Conservation (phyloP, 2,888 invertebrate species). For the Halictus quadricinctus region DNA sequence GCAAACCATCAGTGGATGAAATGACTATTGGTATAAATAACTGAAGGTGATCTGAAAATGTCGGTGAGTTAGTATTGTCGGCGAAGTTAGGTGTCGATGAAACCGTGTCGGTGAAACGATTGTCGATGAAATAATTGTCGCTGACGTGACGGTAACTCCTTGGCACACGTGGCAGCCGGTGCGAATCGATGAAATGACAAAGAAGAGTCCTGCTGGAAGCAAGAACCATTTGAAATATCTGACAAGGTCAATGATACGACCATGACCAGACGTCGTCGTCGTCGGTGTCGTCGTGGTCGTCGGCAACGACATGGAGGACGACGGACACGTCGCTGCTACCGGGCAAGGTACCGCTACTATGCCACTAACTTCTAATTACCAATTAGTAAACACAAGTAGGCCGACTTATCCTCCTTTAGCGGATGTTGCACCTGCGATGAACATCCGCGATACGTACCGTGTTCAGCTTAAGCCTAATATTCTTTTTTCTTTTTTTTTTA, state of each 20-base stretch:
- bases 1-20: too few relatives aligned
- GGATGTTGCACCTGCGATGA: slow-evolving; percentile 52
- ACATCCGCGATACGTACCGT: neutral
- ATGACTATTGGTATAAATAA: too few relatives aligned
- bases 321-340: neutral
- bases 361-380: slow-evolving; percentile 39
- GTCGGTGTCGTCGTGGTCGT: neutral
- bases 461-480: slow-evolving; percentile 2
- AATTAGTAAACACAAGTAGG: slow-evolving; percentile 42
- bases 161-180: neutral
- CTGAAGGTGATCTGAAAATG: too few relatives aligned
- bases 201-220: neutral
- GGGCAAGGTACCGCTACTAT: slow-evolving; percentile 34
- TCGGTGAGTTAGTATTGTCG: too few relatives aligned
- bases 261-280: slow-evolving; percentile 26
- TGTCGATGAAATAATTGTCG: too few relatives aligned
- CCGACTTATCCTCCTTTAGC: slow-evolving; percentile 18
- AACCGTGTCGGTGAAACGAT: too few relatives aligned
- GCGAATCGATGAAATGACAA: slow-evolving; percentile 3
- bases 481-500: neutral
- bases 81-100: too few relatives aligned
- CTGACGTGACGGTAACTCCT: neutral
- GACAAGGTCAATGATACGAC: slow-evolving; percentile 43
- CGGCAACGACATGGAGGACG: slow-evolving; percentile 13
- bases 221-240: slow-evolving; percentile 14